Percentiles rank a stretch among this genome's conserved stretches.
phyloP scores from a whole-genome alignment of 2,888 invertebrate genomes.

The Drosophila anceps region DNA sequence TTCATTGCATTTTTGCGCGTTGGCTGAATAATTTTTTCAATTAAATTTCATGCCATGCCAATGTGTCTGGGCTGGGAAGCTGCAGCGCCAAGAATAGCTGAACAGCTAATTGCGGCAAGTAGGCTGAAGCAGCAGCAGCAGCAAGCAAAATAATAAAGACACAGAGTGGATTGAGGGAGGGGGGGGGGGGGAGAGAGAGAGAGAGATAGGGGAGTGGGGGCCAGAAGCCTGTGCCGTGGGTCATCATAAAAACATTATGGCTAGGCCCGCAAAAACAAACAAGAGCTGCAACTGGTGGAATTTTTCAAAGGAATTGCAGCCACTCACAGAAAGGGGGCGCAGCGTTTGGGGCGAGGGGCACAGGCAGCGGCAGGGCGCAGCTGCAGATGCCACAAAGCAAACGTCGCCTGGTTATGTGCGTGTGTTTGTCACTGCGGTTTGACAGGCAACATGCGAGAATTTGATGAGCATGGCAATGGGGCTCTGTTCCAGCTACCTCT shows the following conservation, averaged over 20 bases:
- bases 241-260: slow-evolving; percentile 82
- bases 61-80: slow-evolving; percentile 57
- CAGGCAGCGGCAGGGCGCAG: slow-evolving; percentile 43
- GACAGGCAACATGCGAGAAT: slow-evolving; percentile 85
- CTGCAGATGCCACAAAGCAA: slow-evolving; percentile 62
- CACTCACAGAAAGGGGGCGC: slow-evolving; percentile 13
- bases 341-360: not conserved
- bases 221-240: slow-evolving; percentile 58
- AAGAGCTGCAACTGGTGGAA: slow-evolving; percentile 75
- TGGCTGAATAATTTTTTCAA: slow-evolving; percentile 58
- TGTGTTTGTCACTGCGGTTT: slow-evolving; percentile 81
- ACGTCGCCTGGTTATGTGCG: slow-evolving; percentile 42
- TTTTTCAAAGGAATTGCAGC: slow-evolving; percentile 76
- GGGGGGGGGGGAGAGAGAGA: not conserved
- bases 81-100: slow-evolving; percentile 63
- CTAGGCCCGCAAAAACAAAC: slow-evolving; percentile 63
- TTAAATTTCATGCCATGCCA: slow-evolving; percentile 74
- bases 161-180: slow-evolving; percentile 44
- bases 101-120: slow-evolving; percentile 75
- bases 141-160: slow-evolving; percentile 65
- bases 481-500: slow-evolving; percentile 10
- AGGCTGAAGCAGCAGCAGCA: slow-evolving; percentile 13
- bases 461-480: slow-evolving; percentile 82
- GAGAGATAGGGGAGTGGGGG: not conserved
- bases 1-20: slow-evolving; percentile 69